Base-by-base conservation (phyloP, 2,797 vertebrate genomes). In the Acrossocheilus fasciatus region DNA sequence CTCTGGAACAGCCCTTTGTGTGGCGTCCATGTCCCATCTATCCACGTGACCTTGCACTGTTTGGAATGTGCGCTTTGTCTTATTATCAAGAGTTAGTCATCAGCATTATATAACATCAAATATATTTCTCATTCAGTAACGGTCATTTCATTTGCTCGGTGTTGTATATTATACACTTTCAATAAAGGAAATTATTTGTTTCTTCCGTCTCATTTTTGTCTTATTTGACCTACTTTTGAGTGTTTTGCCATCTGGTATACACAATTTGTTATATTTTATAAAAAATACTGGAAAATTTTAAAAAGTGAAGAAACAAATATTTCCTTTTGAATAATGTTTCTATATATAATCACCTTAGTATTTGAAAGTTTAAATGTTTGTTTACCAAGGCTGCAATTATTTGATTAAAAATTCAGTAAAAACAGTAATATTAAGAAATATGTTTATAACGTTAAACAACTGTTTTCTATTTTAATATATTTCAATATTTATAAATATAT, bases 161-260 rank as follows among this genome's bases (percentile, higher is more conserved):
- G 59, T 82, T 95, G 93, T 95, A 87, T 88, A 92, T 83, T 78
- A 86, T 80, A 91, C 90, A 90, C 78, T 90, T 91, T 91, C 91
- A 98, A 99, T 99, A 99, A 98, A 99, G 96, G 96, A 96, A 97
- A 97, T 97, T 97, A 97, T 96, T 97, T 97, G 96, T 97, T 98
- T 97, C 96, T 96, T 95, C 94, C 89, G 96, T 95, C 91, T 96
- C 93, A 85, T 93, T 92, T 94, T 93, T 91, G 88, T 89, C 80
- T 92, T 88, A 92, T 96, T 95, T 93, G 89, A 92, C 93, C 81
- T 85, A 6, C 84, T 80, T 81, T 68, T 76, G 50, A 59, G 18
- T 9, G 76, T 23, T 76, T 20, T 50, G 2, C 47, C 84, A 83
- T 20, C 30, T 83, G 10, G 14, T 87, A 69, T 79, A 39, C 72